Conservation (phyloP, 2,113 vertebrate species). For the Petroica traversi region DNA sequence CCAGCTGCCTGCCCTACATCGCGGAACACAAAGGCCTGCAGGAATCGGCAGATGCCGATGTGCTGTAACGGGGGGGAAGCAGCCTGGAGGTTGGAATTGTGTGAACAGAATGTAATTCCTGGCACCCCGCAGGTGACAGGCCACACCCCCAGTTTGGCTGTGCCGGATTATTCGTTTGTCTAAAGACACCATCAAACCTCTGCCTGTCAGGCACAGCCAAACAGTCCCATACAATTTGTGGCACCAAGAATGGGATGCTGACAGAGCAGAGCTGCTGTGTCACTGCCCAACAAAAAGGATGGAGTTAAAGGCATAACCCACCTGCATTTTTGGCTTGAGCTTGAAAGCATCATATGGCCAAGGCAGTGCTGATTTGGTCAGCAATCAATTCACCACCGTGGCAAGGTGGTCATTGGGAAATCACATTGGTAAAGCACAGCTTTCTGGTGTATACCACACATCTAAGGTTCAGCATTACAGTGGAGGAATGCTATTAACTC, state of each 20-base stretch:
- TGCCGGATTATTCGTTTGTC: not conserved
- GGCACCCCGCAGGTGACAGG: not conserved
- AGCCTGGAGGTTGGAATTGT: not conserved
- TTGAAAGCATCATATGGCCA: not conserved
- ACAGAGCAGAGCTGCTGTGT: accelerated
- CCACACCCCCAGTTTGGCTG: not conserved
- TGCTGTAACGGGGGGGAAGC: not conserved
- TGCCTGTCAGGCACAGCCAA: not conserved
- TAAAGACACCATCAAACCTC: not conserved
- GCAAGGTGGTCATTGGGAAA: not conserved
- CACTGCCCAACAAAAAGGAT: not conserved
- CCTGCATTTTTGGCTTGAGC: not conserved
- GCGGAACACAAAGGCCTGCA: not conserved
- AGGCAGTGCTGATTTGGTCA: not conserved
- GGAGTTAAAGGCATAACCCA: accelerated
- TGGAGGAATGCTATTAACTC: not conserved
- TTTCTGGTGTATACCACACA: not conserved
- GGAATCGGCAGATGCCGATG: not conserved
- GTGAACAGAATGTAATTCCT: not conserved
- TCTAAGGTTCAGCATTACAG: not conserved
- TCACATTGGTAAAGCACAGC: not conserved
- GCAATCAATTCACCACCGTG: not conserved
- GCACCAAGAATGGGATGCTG: not conserved
- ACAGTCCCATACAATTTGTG: not conserved
- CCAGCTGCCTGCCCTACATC: not conserved